Conservation (phyloP, 2,888 invertebrate species). For the Brenthis hecate region DNA sequence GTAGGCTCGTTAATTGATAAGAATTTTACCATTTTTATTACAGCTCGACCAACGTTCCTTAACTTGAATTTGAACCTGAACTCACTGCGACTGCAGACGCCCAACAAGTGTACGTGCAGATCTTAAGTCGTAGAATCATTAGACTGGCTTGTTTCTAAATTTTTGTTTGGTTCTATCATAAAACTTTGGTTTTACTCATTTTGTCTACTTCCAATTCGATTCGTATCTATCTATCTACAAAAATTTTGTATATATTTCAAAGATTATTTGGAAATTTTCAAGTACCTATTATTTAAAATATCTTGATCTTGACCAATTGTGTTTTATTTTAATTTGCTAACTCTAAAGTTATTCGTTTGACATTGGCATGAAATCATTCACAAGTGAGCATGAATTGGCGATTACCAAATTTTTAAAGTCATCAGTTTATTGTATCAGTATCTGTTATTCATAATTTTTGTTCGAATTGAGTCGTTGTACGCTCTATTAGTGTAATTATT, state of each 20-base stretch:
- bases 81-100: conserved; percentile 93
- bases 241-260: not conserved
- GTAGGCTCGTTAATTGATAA: conserved; percentile 52
- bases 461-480: conserved; percentile 3
- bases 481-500: conserved; percentile 19
- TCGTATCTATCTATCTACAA: conserved; percentile 1
- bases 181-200: conserved; percentile 41
- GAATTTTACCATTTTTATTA: conserved; percentile 79
- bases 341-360: conserved; percentile 50
- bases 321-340: conserved; percentile 53
- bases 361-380: conserved; percentile 42
- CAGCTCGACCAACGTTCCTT: conserved; percentile 99
- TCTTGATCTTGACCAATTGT: conserved; percentile 19
- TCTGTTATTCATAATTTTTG: conserved; percentile 13
- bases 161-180: conserved; percentile 44
- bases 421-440: conserved; percentile 13
- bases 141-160: conserved; percentile 68
- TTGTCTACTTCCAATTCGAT: conserved; percentile 26
- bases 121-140: conserved; percentile 66
- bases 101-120: conserved; percentile 91
- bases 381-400: conserved; percentile 51
- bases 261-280: conserved; percentile 7
- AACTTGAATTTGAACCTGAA: conserved; percentile 98
- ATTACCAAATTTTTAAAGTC: conserved; percentile 27
- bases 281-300: not conserved